These are phyloP conservation scores for Noctua janthina DNA, from an alignment of 2,888 invertebrate species.

Conservation along the genomic window DNA sequence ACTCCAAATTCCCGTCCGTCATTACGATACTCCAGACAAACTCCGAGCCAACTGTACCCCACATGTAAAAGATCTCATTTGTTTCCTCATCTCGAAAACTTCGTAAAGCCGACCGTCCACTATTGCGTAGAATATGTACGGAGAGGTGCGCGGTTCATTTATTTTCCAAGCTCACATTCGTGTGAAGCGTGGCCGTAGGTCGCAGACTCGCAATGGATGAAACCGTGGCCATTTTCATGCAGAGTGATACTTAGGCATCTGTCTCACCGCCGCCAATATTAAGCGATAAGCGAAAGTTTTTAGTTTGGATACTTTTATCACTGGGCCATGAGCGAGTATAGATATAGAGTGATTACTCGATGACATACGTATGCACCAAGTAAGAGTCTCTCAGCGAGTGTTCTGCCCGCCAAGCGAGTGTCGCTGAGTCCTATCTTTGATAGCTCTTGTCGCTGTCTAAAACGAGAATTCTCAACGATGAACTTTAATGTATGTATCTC, in stretches of 20 bases:
- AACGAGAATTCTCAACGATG: background rate
- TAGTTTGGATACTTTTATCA: background rate
- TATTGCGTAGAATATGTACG: background rate
- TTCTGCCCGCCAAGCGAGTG: background rate
- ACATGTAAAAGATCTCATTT: conserved; percentile 40
- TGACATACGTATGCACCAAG: background rate
- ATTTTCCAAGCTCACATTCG: background rate
- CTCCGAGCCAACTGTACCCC: background rate
- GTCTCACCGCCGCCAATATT: background rate
- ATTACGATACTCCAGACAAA: conserved; percentile 10
- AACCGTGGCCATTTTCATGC: background rate
- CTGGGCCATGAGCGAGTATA: background rate
- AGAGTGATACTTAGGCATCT: background rate
- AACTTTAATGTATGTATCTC: background rate
- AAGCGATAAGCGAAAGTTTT: background rate
- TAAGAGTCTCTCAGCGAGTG: background rate
- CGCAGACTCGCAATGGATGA: no score
- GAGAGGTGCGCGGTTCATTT: background rate
- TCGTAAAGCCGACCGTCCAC: conserved; percentile 5
- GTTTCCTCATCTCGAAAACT: conserved; percentile 35
- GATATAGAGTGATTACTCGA: background rate
- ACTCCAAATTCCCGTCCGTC: conserved; percentile 6
- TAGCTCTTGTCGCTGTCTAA: background rate
- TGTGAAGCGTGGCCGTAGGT: no score
- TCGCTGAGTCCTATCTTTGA: background rate